These are phyloP conservation scores for Neomicropteryx cornuta DNA, from an alignment of 1,140 invertebrate genomes.

Conservation along the genomic window DNA sequence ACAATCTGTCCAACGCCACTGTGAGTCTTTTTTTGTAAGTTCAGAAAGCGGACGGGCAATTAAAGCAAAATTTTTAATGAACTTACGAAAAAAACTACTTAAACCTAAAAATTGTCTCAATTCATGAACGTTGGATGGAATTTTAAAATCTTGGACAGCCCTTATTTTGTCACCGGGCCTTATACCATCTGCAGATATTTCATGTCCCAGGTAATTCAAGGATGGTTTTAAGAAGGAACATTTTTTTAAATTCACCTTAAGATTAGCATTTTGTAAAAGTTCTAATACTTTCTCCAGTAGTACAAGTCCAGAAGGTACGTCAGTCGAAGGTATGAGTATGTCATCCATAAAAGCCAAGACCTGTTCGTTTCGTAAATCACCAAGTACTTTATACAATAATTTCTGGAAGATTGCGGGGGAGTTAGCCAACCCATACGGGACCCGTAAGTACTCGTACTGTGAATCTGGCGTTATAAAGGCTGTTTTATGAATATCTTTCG, in stretches of 20 bases:
- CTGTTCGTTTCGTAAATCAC: not conserved
- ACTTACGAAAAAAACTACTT: constrained; percentile 17
- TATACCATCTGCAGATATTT: constrained; percentile 11
- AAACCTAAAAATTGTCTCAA: constrained; percentile 18
- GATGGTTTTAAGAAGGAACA: not conserved
- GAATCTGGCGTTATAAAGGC: constrained; percentile 25
- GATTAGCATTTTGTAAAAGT: not conserved
- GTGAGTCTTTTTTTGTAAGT: constrained; percentile 15
- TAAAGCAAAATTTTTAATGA: constrained; percentile 18
- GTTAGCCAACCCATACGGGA: constrained; percentile 18
- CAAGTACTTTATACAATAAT: constrained; percentile 6
- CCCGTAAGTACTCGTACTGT: constrained; percentile 16
- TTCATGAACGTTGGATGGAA: constrained; percentile 12
- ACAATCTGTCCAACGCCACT: constrained; percentile 16
- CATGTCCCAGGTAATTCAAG: constrained; percentile 12
- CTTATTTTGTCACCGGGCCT: constrained; percentile 14
- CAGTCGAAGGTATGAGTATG: not conserved
- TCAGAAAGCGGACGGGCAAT: constrained; percentile 15
- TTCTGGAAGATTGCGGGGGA: constrained; percentile 14
- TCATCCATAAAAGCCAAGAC: constrained; percentile 1
- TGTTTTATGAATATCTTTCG: constrained; percentile 25
- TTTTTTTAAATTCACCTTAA: not conserved
- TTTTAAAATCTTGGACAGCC: constrained; percentile 13
- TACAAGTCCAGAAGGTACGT: not conserved
- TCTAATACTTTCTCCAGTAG: not conserved